phyloP scores from a whole-genome alignment of 2,888 invertebrate species.

The Cheilosia impressa region DNA sequence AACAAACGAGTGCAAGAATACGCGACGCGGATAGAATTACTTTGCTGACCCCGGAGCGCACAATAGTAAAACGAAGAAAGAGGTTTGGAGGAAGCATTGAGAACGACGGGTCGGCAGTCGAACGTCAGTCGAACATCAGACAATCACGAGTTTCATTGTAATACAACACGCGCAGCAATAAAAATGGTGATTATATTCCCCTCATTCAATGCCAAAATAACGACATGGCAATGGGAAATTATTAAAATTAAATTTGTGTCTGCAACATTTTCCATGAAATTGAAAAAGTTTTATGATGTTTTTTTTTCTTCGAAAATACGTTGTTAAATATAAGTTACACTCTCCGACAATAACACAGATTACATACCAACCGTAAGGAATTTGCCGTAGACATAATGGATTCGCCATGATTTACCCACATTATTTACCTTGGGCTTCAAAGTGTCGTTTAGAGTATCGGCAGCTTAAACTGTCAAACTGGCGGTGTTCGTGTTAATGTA shows the following conservation, averaged over 20 bases:
- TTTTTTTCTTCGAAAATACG: slow-evolving; percentile 55
- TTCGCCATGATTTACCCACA: too few relatives aligned
- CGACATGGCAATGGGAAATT: slow-evolving; percentile 55
- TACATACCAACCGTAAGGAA: neutral
- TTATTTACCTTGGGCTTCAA: neutral
- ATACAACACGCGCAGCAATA: too few relatives aligned
- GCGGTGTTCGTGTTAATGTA: too few relatives aligned
- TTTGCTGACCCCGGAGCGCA: too few relatives aligned
- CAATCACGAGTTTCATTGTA: too few relatives aligned
- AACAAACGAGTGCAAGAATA: too few relatives aligned
- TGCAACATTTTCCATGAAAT: slow-evolving; percentile 76
- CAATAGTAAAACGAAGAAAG: too few relatives aligned
- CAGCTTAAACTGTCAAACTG: too few relatives aligned
- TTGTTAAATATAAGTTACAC: slow-evolving; percentile 63
- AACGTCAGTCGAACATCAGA: too few relatives aligned
- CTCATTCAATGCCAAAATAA: slow-evolving; percentile 16
- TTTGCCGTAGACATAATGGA: neutral
- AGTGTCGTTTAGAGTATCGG: neutral
- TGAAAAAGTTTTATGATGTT: slow-evolving; percentile 82
- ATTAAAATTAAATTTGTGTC: slow-evolving; percentile 66
- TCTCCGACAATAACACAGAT: slow-evolving; percentile 50
- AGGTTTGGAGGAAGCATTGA: too few relatives aligned
- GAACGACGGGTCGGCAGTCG: too few relatives aligned
- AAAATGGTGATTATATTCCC: neutral
- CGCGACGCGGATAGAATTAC: too few relatives aligned